A percentile compares a stretch with the other conserved stretches of the same genome.
Conservation (phyloP, 1,140 invertebrate genomes). For the Cataglyphis hispanica region DNA sequence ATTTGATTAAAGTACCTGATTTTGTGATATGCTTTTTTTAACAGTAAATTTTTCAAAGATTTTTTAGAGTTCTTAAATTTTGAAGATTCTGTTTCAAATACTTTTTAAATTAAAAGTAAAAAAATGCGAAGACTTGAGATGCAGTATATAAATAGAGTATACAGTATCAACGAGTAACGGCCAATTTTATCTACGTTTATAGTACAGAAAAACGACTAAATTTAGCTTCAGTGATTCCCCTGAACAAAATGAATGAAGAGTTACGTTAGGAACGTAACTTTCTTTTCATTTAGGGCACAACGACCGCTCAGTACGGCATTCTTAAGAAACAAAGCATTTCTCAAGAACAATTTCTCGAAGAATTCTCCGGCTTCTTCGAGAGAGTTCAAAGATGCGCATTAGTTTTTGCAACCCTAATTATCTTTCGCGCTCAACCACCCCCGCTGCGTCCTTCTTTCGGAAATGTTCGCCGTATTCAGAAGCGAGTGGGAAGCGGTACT, state of each 20-base stretch:
- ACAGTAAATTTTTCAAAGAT: not conserved
- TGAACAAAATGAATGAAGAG: not conserved
- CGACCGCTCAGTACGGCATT: not conserved
- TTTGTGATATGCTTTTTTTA: too few relatives aligned
- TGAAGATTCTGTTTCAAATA: not conserved
- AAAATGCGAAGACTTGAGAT: not conserved
- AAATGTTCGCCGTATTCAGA: not conserved
- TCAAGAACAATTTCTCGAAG: constrained; percentile 3
- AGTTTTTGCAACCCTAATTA: not conserved
- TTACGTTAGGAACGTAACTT: not conserved
- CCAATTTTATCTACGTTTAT: not conserved
- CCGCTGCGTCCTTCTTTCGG: not conserved
- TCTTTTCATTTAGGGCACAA: not conserved
- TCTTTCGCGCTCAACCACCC: not conserved
- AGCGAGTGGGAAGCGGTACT: not conserved
- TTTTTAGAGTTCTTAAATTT: not conserved
- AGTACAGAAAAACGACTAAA: not conserved
- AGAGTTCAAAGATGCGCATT: not conserved
- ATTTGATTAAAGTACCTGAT: too few relatives aligned
- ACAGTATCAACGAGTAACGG: not conserved
- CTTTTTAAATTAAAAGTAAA: not conserved
- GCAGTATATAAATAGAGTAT: not conserved
- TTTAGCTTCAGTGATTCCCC: not conserved
- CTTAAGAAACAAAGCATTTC: not conserved
- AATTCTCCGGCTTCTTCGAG: not conserved